Conservation (phyloP, 35 echinoderm and acorn worm species). For the Eucidaris tribuloides region DNA sequence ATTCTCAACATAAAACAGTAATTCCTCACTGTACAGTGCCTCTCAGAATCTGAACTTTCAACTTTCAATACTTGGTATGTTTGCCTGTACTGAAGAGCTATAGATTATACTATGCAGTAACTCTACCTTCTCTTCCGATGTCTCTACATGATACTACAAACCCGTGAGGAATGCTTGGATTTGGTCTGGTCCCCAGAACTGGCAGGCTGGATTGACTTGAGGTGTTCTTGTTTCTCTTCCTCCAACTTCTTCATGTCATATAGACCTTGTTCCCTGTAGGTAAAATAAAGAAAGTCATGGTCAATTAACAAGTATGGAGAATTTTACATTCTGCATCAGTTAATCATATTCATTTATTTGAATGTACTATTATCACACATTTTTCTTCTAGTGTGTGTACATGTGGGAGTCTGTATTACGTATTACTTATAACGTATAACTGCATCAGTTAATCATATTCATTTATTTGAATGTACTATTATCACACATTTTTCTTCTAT, state of each 20-base stretch:
- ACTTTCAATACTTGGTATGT: too few relatives aligned
- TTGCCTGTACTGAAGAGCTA: too few relatives aligned
- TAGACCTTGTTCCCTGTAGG: constrained; percentile 1
- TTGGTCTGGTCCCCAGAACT: neutral
- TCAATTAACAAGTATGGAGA: too few relatives aligned
- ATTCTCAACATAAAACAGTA: too few relatives aligned
- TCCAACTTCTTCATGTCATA: constrained; percentile 11
- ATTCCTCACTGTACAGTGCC: too few relatives aligned
- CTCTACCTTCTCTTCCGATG: too few relatives aligned
- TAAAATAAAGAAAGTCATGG: too few relatives aligned
- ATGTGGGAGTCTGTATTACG: neutral
- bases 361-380: neutral
- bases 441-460: neutral
- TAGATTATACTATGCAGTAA: too few relatives aligned
- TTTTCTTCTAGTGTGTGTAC: neutral
- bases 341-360: neutral
- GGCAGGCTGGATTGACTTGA: neutral
- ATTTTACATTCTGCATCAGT: too few relatives aligned
- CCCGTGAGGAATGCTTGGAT: neutral
- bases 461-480: neutral
- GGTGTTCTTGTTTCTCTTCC: neutral
- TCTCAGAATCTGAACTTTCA: too few relatives aligned
- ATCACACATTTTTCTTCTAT: too few relatives aligned
- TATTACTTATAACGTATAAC: neutral
- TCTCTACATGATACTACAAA: constrained; percentile 17